Evolutionary conservation across 2,113 vertebrate genomes (phyloP), one percentile per base, ranked within the genome.

Genomic region (Sebastes schlegelii): DNA sequence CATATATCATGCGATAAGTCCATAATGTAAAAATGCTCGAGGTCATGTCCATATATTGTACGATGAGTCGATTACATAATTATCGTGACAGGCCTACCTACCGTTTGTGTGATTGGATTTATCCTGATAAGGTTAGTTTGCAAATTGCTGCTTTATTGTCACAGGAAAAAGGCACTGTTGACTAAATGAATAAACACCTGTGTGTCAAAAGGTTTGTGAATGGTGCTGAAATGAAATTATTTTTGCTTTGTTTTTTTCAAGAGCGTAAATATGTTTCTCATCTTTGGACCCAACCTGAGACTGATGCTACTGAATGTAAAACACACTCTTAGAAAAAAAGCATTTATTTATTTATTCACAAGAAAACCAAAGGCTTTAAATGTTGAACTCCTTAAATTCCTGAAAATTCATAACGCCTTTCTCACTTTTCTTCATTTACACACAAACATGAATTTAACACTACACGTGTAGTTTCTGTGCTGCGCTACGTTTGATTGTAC

Each of bases 261-360:
- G 9, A 13, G 6, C 8, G 8, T 19, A 46, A 7, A 14, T 0
- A 13, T 16, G 16, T 66, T 67, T 26, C 45, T 46, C 4, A 76
- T 76, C 23, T 13, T 42, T 54, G 49, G 11, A 57, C 1, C 34
- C 26, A 63, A 81, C 14, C 8, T 45, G n/a, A 57, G 57, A 54
- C 1, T 21, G 11, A 61, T 6, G 16, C 7, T 0, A 14, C 12
- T 68, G 0, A 71, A 71, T 55, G 48, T 19, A 10, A 64, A 48
- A 80, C 26, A 76, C 40, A 69, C 0, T 40, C 65, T 82, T 68
- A 80, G 23, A 82, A 86, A 92, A 84, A 92, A 73, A 62, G 21
- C n/a, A 67, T 80, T 64, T 21, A 69, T 89, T 83, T 55, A 85
- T 92, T 93, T 76, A 91, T 86, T 89, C 45, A 83, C 66, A 90